These are phyloP conservation scores for Phataginus tricuspis DNA, from an alignment of 2,797 vertebrate genomes.

Conservation along the genomic window DNA sequence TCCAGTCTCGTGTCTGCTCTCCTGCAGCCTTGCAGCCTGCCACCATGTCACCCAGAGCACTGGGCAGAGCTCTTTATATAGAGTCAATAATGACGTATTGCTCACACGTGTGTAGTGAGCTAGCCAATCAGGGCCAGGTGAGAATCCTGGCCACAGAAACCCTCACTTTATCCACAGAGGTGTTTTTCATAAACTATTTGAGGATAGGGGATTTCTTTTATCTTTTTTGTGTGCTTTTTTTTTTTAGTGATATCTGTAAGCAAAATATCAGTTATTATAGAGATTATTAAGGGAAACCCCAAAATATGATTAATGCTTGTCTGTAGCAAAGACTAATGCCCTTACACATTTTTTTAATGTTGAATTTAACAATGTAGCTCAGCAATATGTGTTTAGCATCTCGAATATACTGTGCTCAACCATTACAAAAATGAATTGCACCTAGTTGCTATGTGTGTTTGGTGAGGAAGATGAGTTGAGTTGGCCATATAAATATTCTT, in stretches of 20 bases:
- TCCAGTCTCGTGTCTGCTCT: no score
- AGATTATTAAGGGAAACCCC: neutral
- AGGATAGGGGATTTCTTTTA: neutral
- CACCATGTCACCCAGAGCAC: no score
- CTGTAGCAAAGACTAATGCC: neutral
- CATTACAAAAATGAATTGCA: neutral
- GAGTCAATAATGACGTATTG: no score
- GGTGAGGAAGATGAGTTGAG: neutral
- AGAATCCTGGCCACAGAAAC: no score
- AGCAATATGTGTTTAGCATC: neutral
- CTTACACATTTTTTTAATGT: neutral
- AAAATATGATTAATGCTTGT: neutral
- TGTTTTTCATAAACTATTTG: slow-evolving; percentile 9
- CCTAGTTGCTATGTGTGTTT: neutral
- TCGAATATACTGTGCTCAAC: neutral
- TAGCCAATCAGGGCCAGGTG: no score
- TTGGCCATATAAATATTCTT: neutral
- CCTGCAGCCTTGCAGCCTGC: no score
- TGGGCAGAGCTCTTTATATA: no score
- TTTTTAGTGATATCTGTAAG: neutral
- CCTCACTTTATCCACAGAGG: no score
- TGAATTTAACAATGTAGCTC: neutral
- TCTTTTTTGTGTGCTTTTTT: neutral
- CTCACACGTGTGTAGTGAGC: no score
- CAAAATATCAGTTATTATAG: neutral